Percentiles rank a stretch among this genome's conserved stretches.
Conservation (phyloP, 2,888 invertebrate genomes). For the Tetragonula carbonaria region DNA sequence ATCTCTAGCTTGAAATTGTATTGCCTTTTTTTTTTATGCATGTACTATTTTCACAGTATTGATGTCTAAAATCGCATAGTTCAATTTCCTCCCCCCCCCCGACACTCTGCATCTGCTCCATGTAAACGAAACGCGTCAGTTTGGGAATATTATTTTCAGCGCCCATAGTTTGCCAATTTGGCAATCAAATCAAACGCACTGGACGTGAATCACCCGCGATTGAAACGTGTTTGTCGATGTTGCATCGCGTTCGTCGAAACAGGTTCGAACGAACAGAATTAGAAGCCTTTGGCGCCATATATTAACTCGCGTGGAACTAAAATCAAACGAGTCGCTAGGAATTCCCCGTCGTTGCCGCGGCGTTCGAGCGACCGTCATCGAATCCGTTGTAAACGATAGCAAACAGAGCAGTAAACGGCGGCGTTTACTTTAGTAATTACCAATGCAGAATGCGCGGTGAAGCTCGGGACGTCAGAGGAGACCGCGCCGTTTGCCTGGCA, state of each 20-base stretch:
- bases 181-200: no score
- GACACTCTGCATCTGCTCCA: background rate
- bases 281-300: background rate
- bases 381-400: slow-evolving; percentile 65
- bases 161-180: no score
- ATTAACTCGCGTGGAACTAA: slow-evolving; percentile 43
- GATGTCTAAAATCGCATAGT: background rate
- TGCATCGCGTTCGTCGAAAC: background rate
- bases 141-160: background rate
- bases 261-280: background rate
- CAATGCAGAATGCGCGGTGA: slow-evolving; percentile 63
- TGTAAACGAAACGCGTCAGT: background rate
- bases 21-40: background rate
- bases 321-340: slow-evolving; percentile 41
- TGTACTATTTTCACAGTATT: background rate
- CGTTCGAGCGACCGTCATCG: slow-evolving; percentile 60
- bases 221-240: no score
- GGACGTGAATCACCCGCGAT: no score
- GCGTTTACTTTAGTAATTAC: slow-evolving; percentile 72
- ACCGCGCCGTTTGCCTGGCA: slow-evolving; percentile 32
- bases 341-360: slow-evolving; percentile 46
- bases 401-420: slow-evolving; percentile 53
- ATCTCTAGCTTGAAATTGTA: background rate
- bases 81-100: background rate
- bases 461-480: slow-evolving; percentile 64